Evolutionary conservation across 2,888 invertebrate genomes (phyloP).

Genomic region (Campoplex capitator): DNA sequence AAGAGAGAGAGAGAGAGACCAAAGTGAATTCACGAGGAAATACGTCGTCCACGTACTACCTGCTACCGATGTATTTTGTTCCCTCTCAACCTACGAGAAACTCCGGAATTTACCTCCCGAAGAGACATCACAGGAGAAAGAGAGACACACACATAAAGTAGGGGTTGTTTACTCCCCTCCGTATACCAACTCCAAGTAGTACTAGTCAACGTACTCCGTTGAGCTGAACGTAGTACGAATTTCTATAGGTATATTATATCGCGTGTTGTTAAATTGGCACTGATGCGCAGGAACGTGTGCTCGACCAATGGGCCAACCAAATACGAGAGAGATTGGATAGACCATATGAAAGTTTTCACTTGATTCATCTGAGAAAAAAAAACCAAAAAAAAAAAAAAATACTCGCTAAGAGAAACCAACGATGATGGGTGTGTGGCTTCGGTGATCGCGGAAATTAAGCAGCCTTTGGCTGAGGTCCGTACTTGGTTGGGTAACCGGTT

Average conservation of each 20-base stretch:
- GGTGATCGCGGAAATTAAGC: no score
- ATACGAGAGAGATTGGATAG: neutral
- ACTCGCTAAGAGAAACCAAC: neutral
- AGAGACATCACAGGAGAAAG: neutral
- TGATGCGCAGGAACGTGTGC: constrained; percentile 6
- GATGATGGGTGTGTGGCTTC: neutral
- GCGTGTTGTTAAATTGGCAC: constrained; percentile 18
- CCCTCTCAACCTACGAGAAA: constrained; percentile 39
- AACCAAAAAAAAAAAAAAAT: neutral
- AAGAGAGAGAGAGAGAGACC: neutral
- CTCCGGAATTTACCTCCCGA: constrained; percentile 14
- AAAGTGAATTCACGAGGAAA: neutral
- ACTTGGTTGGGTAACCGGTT: no score
- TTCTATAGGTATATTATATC: constrained; percentile 13
- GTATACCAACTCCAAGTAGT: constrained; percentile 22
- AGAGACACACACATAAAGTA: neutral
- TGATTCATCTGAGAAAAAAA: neutral
- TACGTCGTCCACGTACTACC: neutral
- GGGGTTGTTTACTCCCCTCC: constrained; percentile 18
- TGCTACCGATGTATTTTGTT: neutral
- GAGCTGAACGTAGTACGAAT: constrained; percentile 46
- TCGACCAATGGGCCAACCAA: neutral
- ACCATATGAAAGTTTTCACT: neutral
- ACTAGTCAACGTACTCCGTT: constrained; percentile 53
- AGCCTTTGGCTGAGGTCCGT: no score